These are phyloP conservation scores for Drosophila triauraria DNA, from an alignment of 1,140 invertebrate genomes.

Conservation along the genomic window DNA sequence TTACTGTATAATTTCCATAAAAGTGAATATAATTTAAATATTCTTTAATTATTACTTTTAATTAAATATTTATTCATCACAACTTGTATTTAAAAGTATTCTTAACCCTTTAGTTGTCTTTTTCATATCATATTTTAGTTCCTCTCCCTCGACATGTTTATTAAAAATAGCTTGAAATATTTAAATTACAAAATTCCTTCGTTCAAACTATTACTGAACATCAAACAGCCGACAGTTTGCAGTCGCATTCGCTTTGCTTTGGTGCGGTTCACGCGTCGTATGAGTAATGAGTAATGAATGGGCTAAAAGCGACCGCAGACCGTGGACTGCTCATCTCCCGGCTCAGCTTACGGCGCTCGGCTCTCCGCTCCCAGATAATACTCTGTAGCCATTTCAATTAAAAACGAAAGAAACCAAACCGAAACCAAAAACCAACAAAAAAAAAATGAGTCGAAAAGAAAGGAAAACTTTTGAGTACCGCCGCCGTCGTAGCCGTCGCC, in stretches of 20 bases:
- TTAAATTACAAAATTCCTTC: slow-evolving; percentile 8
- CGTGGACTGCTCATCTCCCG: slow-evolving; percentile 44
- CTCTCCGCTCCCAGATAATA: slow-evolving; percentile 30
- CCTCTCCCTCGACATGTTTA: too few species aligned
- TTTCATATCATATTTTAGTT: neutral
- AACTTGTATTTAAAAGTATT: too few species aligned
- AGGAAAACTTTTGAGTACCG: slow-evolving; percentile 42
- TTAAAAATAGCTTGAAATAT: slow-evolving; percentile 12
- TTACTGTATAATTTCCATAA: too few species aligned
- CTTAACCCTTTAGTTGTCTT: neutral
- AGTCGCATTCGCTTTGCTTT: slow-evolving; percentile 33
- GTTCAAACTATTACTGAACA: slow-evolving; percentile 18
- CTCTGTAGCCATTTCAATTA: slow-evolving; percentile 70
- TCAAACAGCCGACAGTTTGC: slow-evolving; percentile 19
- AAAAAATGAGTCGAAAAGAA: slow-evolving; percentile 37
- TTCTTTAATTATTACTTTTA: neutral
- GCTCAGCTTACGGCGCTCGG: slow-evolving; percentile 28
- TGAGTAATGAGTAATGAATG: slow-evolving; percentile 72
- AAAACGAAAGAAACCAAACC: slow-evolving; percentile 52
- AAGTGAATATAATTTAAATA: neutral
- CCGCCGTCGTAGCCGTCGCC: slow-evolving; percentile 21
- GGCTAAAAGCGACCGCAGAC: slow-evolving; percentile 44
- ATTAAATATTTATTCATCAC: neutral
- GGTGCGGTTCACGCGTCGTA: slow-evolving; percentile 63
- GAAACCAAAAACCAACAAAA: slow-evolving; percentile 20